Evolutionary conservation across 2,113 vertebrate genomes (phyloP), one percentile per base, ranked within the genome.

Genomic region (Hoplias malabaricus): DNA sequence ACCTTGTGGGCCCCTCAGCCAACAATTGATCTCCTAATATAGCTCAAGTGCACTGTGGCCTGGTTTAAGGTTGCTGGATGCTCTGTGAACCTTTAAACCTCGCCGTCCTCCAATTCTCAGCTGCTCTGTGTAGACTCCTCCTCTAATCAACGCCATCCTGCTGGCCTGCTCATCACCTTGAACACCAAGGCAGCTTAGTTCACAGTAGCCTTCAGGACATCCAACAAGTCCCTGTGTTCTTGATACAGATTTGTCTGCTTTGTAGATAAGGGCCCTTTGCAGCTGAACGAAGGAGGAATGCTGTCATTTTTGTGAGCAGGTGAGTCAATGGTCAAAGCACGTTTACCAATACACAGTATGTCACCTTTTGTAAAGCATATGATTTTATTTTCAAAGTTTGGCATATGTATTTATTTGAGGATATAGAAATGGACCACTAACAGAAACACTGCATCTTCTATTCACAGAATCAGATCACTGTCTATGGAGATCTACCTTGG

Each of bases 81-180:
- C 33, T 54, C 9, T 71, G 43, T 65, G 33, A 78, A 69, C 27
- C 31, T 69, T 76, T 80, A 27, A 77, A 53, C 19, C 56, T 71
- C 68, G 57, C 76, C 59, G 38, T 31, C 36, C 23, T 70, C 4
- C n/a, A 63, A 34, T 66, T 36, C 27, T 69, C 63, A 74, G 50
- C 50, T 75, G 72, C 73, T 75, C 54, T 29, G 1, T 36, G 42
- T 16, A 67, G 69, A 70, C 78, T 78, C 78, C 82, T 69, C 76
- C 75, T 84, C 66, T 75, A 69, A 59, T 42, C 40, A 80, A 25
- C 53, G 63, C 29, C 13, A 62, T 69, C 27, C 67, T 76, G 29
- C 40, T 73, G 68, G 54, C 34, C 63, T 79, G 9, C 33, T 73
- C 67, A 40, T 69, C 62, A 80, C 69, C 66, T 82, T 82, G 57